Evolutionary conservation across 2,888 invertebrate genomes (phyloP).

Genomic region (Rhagonycha fulva): DNA sequence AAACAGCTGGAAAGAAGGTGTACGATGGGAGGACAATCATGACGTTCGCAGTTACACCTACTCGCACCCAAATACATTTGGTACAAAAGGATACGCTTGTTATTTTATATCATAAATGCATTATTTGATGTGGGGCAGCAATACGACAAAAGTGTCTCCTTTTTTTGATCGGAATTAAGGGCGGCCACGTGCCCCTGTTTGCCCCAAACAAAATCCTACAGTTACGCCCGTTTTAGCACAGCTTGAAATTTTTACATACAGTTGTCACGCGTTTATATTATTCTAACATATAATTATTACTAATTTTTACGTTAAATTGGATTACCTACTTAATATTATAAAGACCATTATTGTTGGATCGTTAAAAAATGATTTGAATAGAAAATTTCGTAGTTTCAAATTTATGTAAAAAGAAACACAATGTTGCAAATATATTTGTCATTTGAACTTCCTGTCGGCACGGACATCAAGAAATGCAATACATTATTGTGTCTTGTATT

Average conservation of each 20-base stretch:
- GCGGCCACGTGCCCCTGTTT: conserved; percentile 37
- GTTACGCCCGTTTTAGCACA: conserved; percentile 31
- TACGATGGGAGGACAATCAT: conserved; percentile 5
- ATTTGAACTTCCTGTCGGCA: conserved; percentile 29
- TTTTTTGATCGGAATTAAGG: conserved; percentile 19
- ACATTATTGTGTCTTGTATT: conserved; percentile 22
- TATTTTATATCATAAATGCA: conserved; percentile 26
- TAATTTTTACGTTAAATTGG: conserved; percentile 32
- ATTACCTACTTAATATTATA: not conserved
- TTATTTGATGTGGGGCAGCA: conserved; percentile 18
- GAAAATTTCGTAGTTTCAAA: not conserved
- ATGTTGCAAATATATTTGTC: conserved; percentile 27
- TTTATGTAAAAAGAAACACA: not conserved
- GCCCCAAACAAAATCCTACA: conserved; percentile 34
- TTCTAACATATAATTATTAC: conserved; percentile 30
- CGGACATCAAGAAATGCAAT: conserved; percentile 19
- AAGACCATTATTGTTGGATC: not conserved
- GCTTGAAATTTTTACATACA: conserved; percentile 22
- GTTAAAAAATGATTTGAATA: conserved; percentile 6
- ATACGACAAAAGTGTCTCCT: conserved; percentile 9
- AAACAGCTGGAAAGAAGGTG: conserved; percentile 11
- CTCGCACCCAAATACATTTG: conserved; percentile 4
- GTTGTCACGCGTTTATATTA: conserved; percentile 16
- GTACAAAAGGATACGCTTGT: conserved; percentile 22
- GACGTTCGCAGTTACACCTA: conserved; percentile 17